A percentile compares a stretch with the other conserved stretches of the same genome.
Conservation (phyloP, 37 sponge, comb jelly and placozoan species). For the Crambe crambe region DNA sequence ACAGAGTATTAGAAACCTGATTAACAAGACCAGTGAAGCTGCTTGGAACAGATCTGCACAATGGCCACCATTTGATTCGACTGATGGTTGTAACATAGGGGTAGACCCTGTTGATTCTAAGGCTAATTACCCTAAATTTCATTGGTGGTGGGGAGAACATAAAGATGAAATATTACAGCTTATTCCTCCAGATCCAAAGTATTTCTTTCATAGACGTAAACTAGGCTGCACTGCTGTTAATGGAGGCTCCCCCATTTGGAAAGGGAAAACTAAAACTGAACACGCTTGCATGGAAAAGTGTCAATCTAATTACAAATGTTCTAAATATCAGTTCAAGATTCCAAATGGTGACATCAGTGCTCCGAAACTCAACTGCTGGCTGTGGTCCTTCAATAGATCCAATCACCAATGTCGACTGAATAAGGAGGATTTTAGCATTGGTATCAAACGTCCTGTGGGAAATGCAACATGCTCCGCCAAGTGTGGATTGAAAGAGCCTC, state of each 20-base stretch:
- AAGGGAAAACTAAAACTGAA: slow-evolving; percentile 8
- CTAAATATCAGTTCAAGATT: slow-evolving; percentile 29
- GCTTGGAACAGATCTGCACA: slow-evolving; percentile 47
- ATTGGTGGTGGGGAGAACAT: slow-evolving; percentile 54
- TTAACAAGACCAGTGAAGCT: slow-evolving; percentile 36
- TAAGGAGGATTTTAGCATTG: slow-evolving; percentile 10
- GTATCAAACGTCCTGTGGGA: slow-evolving; percentile 29
- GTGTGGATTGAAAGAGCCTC: slow-evolving; percentile 20
- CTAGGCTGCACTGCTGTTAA: slow-evolving; percentile 2
- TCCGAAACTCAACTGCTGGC: slow-evolving; percentile 18
- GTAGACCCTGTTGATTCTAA: not conserved
- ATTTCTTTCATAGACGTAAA: slow-evolving; percentile 6
- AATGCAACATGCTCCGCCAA: slow-evolving; percentile 16
- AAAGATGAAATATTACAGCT: slow-evolving; percentile 10
- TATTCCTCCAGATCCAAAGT: slow-evolving; percentile 35
- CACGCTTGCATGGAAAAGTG: slow-evolving; percentile 20
- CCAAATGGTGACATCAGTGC: not conserved
- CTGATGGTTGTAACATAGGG: slow-evolving; percentile 29
- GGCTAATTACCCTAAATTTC: slow-evolving; percentile 43
- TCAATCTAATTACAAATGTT: slow-evolving; percentile 4
- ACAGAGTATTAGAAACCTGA: not conserved
- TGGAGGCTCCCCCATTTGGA: not conserved
- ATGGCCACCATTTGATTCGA: slow-evolving; percentile 32
- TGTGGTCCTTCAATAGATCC: slow-evolving; percentile 35
- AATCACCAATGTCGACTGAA: slow-evolving; percentile 5